Base-by-base conservation (phyloP, 2,797 vertebrate genomes). In the Psittacula derbiana region DNA sequence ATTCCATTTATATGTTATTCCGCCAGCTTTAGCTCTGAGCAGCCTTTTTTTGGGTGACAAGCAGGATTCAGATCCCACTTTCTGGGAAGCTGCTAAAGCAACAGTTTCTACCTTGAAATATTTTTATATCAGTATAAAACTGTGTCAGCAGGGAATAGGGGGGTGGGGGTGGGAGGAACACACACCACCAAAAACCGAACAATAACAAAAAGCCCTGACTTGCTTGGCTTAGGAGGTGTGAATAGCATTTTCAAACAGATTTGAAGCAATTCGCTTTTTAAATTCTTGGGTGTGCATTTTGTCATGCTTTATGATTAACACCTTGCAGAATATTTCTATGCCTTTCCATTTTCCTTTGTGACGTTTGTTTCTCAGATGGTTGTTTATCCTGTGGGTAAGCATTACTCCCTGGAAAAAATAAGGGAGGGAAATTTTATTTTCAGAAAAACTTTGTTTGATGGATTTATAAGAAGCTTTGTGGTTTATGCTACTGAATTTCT, bases 251-350 rank as follows among this genome's bases (percentile, higher is more conserved):
- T 44, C 81, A 80, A 88, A 52, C 5, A 11, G 73, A 53, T 61
- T 23, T 14, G 30, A 76, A 82, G 60, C 18, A 41, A 90, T 96
- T 95, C 95, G 92, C 31, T 76, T 93, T 96, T 80, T 10, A 88
- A 80, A 91, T 89, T 74, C 43, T 38, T n/a, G 66, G 2, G 5
- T 66, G 66, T 3, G 0, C 25, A 2, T 82, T 73, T 82, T 78
- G 72, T 83, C 53, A 2, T 9, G 18, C 64, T 28, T 31, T 25
- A 69, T 6, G 66, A 66, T 44, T 12, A 50, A 3, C 72, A 8
- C 80, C 7, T 43, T 19, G 41, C 80, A 31, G 66, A 44, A 27
- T 44, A 71, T 58, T 30, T 38, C 5, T 0, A 16, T 66, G 53
- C 61, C 75, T 38, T 33, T 36, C 66, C 6, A 0, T 28, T 10